Evolutionary conservation across 2,797 vertebrate species (phyloP), one percentile per base, ranked within the genome.

Genomic region (Lateolabrax maculatus): DNA sequence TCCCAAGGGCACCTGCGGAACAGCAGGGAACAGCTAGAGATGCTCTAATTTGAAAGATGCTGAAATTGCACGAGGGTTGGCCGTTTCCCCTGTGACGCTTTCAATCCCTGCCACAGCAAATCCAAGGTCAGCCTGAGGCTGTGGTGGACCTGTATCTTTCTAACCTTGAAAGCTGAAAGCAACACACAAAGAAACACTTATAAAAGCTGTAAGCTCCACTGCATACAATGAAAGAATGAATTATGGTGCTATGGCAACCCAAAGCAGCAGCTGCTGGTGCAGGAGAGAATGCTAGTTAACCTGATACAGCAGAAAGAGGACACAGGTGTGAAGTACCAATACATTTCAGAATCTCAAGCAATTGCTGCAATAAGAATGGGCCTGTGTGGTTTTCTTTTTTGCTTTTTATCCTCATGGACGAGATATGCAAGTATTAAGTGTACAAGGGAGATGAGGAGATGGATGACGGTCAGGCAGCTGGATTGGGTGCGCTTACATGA

Each of bases 401-500:
- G 31, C 4, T 27, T 19, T 78, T 25, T 3, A 1, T 41, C 58
- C 25, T 68, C 43, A 31, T n/a, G 72, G 48, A 53, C 34, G 49
- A 75, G 46, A 71, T 72, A 4, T 44, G 65, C 5, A 51, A 2
- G 21, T 6, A 7, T 52, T 12, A 36, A 55, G 52, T 55, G 55
- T 57, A 31, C 3, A 19, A 12, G 4, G 21, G 6, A 15, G 13
- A 61, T 44, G 23, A 44, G 67, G 61, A 57, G 6, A 25, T 19
- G 67, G 44, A 12, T 53, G 67, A 44, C 31, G 46, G 48, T 44
- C 46, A 48, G 71, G 44, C 29, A 23, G 29, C 11, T 60, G 71
- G 64, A 68, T 19, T 43, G 66, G 44, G 74, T 56, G 77, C 36
- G 63, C 98, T 85, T 96, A 99, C 98, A 95, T 96, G 41, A 97